These are phyloP conservation scores for Akabosia matsudoensis DNA, from an alignment of 1,140 invertebrate genomes.

Conservation along the genomic window DNA sequence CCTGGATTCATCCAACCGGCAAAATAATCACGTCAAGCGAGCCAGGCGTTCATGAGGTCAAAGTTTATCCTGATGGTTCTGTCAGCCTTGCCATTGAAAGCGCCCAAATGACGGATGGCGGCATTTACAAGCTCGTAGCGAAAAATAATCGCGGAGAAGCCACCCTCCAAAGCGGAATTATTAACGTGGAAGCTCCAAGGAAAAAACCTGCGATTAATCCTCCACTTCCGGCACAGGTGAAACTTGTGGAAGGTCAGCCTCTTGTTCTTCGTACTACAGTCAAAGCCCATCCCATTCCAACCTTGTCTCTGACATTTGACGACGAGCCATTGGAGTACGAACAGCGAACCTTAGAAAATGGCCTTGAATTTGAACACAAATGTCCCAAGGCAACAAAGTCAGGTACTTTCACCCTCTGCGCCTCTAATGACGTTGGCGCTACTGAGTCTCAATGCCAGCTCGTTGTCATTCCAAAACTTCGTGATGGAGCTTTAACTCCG, in stretches of 20 bases:
- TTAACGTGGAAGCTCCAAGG: constrained; percentile 42
- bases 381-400: neutral
- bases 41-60: constrained; percentile 20
- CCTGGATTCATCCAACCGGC: neutral
- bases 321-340: neutral
- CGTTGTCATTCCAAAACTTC: constrained; percentile 44
- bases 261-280: constrained; percentile 51
- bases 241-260: constrained; percentile 49
- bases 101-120: constrained; percentile 58
- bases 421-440: constrained; percentile 72
- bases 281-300: constrained; percentile 43
- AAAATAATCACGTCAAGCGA: neutral
- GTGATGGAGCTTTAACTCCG: neutral
- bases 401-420: constrained; percentile 43
- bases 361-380: constrained; percentile 10
- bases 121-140: constrained; percentile 58
- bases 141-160: constrained; percentile 53
- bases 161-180: constrained; percentile 18
- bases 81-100: constrained; percentile 57
- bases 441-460: constrained; percentile 47
- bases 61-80: constrained; percentile 48
- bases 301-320: constrained; percentile 31
- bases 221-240: constrained; percentile 45
- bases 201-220: constrained; percentile 37
- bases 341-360: constrained; percentile 4